phyloP scores from a whole-genome alignment of 2,888 invertebrate genomes.

The Meliscaeva auricollis region DNA sequence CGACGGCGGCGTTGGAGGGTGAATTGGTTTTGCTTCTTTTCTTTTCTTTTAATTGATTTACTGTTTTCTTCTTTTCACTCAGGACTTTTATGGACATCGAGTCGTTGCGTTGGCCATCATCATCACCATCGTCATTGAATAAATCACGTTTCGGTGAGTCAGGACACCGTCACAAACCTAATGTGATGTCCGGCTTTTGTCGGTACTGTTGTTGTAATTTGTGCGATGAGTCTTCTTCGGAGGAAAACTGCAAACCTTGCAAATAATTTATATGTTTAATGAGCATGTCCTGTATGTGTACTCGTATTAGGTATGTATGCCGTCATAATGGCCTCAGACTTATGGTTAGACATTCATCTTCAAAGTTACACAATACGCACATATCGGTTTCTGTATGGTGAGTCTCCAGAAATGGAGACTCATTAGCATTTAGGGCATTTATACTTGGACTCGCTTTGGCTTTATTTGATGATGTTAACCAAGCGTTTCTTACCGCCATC shows the following conservation, averaged over 20 bases:
- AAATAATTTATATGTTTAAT: conserved; percentile 69
- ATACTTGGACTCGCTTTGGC: conserved; percentile 14
- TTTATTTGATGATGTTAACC: conserved; percentile 52
- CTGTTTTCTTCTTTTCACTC: conserved; percentile 41
- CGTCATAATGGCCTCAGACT: conserved; percentile 23
- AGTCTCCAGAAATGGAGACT: not conserved
- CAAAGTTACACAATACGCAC: no score
- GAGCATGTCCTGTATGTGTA: conserved; percentile 47
- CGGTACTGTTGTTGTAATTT: not conserved
- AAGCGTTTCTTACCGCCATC: conserved; percentile 36
- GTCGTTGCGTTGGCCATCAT: not conserved
- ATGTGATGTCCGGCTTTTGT: conserved; percentile 16
- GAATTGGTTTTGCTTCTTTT: conserved; percentile 6
- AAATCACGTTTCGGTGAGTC: conserved; percentile 62
- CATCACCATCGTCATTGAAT: conserved; percentile 10
- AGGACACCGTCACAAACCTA: conserved; percentile 27
- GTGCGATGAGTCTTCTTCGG: not conserved
- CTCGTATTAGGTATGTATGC: not conserved
- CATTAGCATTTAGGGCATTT: conserved; percentile 66
- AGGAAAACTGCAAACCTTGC: conserved; percentile 55
- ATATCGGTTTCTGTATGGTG: conserved; percentile 31
- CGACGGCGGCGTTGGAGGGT: no score
- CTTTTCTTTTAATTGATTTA: conserved; percentile 64
- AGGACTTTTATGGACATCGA: not conserved
- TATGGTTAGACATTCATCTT: conserved; percentile 44